phyloP scores from a whole-genome alignment of 2,888 invertebrate genomes.

The Lomographa bimaculata region DNA sequence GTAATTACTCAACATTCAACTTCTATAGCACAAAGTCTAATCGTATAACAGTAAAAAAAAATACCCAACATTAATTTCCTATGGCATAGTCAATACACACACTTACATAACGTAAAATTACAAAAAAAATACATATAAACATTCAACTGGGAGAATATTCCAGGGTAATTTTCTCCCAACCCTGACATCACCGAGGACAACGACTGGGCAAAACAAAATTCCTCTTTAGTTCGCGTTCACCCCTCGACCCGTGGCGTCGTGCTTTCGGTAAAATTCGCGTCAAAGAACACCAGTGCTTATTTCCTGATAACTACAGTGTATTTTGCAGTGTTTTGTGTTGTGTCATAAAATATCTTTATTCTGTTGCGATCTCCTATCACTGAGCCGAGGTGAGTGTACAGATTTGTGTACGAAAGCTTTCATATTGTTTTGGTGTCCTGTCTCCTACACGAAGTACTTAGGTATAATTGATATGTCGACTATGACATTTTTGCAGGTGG shows the following conservation, averaged over 20 bases:
- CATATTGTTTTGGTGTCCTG: slow-evolving; percentile 20
- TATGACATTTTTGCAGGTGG: slow-evolving; percentile 8
- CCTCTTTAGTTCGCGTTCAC: slow-evolving; percentile 34
- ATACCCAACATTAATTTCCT: no score
- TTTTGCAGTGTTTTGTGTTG: slow-evolving; percentile 10
- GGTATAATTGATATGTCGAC: slow-evolving; percentile 2
- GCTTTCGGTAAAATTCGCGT: slow-evolving; percentile 2
- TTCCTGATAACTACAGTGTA: slow-evolving; percentile 7
- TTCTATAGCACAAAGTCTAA: no score
- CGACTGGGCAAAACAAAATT: slow-evolving; percentile 38
- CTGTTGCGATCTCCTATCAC: background rate
- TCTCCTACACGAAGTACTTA: background rate
- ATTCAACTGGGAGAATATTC: background rate
- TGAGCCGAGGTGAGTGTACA: slow-evolving; percentile 9
- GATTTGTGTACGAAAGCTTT: slow-evolving; percentile 5
- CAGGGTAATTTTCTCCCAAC: slow-evolving; percentile 1
- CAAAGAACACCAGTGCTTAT: slow-evolving; percentile 13
- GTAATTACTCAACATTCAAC: no score
- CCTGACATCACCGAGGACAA: slow-evolving; percentile 32
- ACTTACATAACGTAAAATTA: no score
- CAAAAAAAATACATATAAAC: background rate
- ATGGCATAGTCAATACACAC: no score
- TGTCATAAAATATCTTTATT: slow-evolving; percentile 4
- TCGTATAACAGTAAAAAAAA: no score
- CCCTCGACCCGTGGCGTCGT: slow-evolving; percentile 22